These are phyloP conservation scores for Microctenopoma lineatum DNA, from an alignment of 2,797 vertebrate species.

Conservation along the genomic window DNA sequence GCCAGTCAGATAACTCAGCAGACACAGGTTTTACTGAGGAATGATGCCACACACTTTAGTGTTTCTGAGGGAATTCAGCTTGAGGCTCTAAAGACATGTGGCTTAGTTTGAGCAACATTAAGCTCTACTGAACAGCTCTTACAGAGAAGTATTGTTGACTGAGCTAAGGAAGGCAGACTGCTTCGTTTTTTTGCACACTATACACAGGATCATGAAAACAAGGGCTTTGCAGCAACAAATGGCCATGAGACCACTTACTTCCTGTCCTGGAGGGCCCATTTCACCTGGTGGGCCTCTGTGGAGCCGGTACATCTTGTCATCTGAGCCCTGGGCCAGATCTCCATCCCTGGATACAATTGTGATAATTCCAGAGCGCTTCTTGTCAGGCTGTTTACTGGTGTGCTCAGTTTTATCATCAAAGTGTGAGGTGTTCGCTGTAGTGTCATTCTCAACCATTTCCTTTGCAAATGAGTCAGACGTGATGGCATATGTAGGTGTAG, in stretches of 20 bases:
- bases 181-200: neutral
- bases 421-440: conserved; percentile 20
- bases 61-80: conserved; percentile 23
- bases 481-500: conserved; percentile 9
- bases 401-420: neutral
- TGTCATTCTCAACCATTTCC: neutral
- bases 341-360: conserved; percentile 62
- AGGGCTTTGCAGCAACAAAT: neutral
- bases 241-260: conserved; percentile 77
- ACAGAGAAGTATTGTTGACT: neutral
- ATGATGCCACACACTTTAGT: conserved; percentile 24
- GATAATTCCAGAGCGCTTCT: conserved; percentile 38
- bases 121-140: conserved; percentile 48
- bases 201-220: neutral
- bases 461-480: conserved; percentile 10
- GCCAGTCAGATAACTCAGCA: conserved; percentile 21
- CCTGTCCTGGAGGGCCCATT: conserved; percentile 81
- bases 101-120: conserved; percentile 35
- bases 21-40: conserved; percentile 16
- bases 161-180: neutral
- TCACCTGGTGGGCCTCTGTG: conserved; percentile 78
- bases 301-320: conserved; percentile 62
- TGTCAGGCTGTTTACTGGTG: conserved; percentile 10
- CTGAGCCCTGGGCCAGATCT: conserved; percentile 60
- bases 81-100: conserved; percentile 55